Percentiles rank a stretch among this genome's conserved stretches.
Conservation (phyloP, 2,797 vertebrate genomes). For the Prionace glauca region DNA sequence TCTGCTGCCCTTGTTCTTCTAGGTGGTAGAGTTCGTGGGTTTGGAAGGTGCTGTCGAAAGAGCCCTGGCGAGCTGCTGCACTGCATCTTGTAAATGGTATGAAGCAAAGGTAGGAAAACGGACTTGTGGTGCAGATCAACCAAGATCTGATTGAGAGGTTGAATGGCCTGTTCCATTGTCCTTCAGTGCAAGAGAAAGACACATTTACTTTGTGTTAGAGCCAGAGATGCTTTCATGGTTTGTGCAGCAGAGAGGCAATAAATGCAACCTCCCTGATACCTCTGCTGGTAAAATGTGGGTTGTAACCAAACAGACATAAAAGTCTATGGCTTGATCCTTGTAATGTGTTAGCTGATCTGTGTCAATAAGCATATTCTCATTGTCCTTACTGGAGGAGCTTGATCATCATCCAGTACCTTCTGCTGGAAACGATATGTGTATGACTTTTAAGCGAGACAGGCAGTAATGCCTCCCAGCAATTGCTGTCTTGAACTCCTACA, state of each 20-base stretch:
- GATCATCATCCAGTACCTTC: not conserved
- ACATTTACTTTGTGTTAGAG: not conserved
- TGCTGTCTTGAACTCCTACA: not conserved
- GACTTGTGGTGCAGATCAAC: not conserved
- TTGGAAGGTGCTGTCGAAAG: not conserved
- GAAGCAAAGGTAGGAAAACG: not conserved
- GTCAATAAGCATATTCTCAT: not conserved
- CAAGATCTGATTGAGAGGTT: not conserved
- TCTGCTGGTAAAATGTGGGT: not conserved
- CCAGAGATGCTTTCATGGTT: not conserved
- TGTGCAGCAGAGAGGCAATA: not conserved
- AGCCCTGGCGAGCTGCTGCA: not conserved
- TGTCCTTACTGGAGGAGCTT: not conserved
- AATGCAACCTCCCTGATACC: not conserved
- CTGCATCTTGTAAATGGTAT: not conserved
- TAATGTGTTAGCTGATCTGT: not conserved
- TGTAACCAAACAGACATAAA: not conserved
- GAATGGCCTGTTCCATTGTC: no score
- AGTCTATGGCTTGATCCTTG: not conserved
- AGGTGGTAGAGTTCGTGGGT: not conserved
- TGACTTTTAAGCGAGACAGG: not conserved
- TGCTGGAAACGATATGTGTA: not conserved
- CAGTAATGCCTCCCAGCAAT: not conserved
- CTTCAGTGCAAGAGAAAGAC: not conserved
- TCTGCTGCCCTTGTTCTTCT: not conserved